Evolutionary conservation across 2,888 invertebrate genomes (phyloP), one percentile per base, ranked within the genome.

Genomic region (Latrodectus elegans): DNA sequence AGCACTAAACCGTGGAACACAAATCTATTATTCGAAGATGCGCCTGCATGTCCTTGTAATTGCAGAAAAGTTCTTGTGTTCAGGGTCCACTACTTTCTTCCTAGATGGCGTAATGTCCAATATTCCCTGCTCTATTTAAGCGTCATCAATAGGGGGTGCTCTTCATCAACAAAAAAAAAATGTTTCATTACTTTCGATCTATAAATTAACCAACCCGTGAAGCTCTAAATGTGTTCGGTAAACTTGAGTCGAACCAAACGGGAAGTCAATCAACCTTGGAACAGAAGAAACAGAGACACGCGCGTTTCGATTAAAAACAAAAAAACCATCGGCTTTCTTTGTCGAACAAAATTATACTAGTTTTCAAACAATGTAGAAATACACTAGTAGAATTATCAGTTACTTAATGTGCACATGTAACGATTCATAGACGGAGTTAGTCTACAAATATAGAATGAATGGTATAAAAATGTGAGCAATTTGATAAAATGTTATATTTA

Each of bases 141-240:
- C 12, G 60, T 15, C 60, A 60, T 60, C 60, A 60, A 60, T 60
- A 6, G 12, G 12, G n/a, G 60, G 60, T n/a, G n/a, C 60, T n/a
- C 60, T 60, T 60, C n/a, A 60, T 60, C 60, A 60, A 60, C 9
- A 12, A 38, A 38, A 1, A 1, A 38, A 6, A 38, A 38, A 6
- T 38, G 38, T 38, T 60, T 60, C 60, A 60, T 60, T 60, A 60
- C 60, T 60, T 60, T 60, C 60, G n/a, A 60, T 60, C 60, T 60
- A 60, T 60, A 60, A 60, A 60, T 60, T 60, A 60, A 60, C 60
- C 12, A n/a, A 60, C 14, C 60, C 60, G 60, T 60, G 60, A 60
- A 60, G 60, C 11, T 60, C 60, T 60, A 60, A 60, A 60, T 60
- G n/a, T n/a, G 60, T 10, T 60, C 60, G 60, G 60, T n/a, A 60